Percentiles rank a stretch among this genome's conserved stretches.
phyloP scores from a whole-genome alignment of 2,888 invertebrate genomes.

The Vesta saturnalis region DNA sequence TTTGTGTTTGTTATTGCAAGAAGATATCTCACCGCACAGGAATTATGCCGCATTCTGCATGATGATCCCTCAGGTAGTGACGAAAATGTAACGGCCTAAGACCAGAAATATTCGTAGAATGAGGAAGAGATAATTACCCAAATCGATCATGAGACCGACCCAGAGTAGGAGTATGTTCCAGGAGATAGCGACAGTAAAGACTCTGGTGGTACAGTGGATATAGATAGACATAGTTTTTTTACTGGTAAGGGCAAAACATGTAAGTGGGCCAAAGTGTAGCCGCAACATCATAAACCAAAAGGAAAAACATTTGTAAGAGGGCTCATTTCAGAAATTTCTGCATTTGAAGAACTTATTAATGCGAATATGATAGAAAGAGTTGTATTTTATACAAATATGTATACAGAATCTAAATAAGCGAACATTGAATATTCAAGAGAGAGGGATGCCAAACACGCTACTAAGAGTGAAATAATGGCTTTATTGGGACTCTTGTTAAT shows the following conservation, averaged over 20 bases:
- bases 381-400: neutral
- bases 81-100: neutral
- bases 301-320: neutral
- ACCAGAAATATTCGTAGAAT: neutral
- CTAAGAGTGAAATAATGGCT: neutral
- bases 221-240: neutral
- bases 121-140: neutral
- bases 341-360: too few relatives aligned
- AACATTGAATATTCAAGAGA: neutral
- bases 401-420: neutral
- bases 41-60: neutral
- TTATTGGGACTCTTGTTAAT: neutral
- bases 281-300: neutral
- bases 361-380: neutral
- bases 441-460: neutral
- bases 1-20: too few relatives aligned
- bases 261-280: neutral
- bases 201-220: neutral
- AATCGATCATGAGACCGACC: neutral
- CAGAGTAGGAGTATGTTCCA: neutral
- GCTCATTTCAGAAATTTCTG: neutral
- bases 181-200: neutral
- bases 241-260: neutral
- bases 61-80: neutral
- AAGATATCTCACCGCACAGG: neutral